Conservation (phyloP, 1,140 invertebrate genomes). For the Conus betulinus region DNA sequence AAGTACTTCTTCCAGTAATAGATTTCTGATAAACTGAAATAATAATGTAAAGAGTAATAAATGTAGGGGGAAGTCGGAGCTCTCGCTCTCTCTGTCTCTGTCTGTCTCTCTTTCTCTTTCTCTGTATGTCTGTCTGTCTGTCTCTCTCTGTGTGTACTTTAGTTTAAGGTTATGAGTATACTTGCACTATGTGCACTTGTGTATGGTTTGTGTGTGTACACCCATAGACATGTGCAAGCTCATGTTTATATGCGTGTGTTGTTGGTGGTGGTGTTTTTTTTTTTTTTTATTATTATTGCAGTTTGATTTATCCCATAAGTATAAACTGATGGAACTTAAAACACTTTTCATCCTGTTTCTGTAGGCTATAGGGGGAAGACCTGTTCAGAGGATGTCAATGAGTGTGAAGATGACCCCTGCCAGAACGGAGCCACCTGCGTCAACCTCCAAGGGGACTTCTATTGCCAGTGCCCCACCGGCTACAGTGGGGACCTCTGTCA, state of each 20-base stretch:
- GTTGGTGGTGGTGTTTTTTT: neutral
- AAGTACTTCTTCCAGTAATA: no score
- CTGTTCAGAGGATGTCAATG: constrained; percentile 62
- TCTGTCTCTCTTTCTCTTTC: no score
- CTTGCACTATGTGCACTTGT: no score
- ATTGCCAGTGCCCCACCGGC: constrained; percentile 48
- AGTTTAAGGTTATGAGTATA: no score
- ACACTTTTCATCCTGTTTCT: neutral
- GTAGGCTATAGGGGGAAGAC: constrained; percentile 65
- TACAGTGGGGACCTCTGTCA: constrained; percentile 73
- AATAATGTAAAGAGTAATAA: no score
- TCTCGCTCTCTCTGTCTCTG: no score
- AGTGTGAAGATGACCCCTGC: constrained; percentile 62
- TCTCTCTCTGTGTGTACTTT: no score
- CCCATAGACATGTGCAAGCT: neutral
- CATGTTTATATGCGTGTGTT: neutral
- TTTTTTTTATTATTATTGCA: no score
- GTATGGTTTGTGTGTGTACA: neutral
- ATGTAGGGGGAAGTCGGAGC: no score
- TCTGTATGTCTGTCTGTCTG: no score
- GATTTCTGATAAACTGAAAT: no score
- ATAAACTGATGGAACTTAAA: neutral
- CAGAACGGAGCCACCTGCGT: constrained; percentile 63
- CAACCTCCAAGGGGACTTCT: constrained; percentile 44
- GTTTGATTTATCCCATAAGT: neutral